These are phyloP conservation scores for Drosophila neoperkinsi DNA, from an alignment of 2,888 invertebrate genomes.

Conservation along the genomic window DNA sequence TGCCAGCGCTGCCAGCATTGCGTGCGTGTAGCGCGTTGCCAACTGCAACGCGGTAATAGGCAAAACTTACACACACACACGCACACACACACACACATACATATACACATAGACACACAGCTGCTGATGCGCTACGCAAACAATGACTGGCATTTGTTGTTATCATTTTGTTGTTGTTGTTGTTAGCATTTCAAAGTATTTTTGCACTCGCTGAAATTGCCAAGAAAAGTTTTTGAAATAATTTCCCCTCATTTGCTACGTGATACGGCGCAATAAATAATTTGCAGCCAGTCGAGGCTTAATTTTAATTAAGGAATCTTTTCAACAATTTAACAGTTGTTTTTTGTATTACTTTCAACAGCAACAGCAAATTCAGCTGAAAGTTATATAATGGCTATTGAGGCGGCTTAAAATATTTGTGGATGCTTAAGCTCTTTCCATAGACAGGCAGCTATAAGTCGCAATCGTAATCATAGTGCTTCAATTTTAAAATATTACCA, in stretches of 20 bases:
- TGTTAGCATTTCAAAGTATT: slow-evolving; percentile 58
- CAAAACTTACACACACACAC: slow-evolving; percentile 12
- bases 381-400: slow-evolving; percentile 23
- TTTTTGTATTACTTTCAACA: slow-evolving; percentile 46
- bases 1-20: slow-evolving; percentile 41
- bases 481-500: neutral
- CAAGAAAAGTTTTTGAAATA: slow-evolving; percentile 72
- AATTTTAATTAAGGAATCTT: slow-evolving; percentile 73
- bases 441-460: neutral
- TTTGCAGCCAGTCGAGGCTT: slow-evolving; percentile 55
- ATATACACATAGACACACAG: slow-evolving; percentile 42
- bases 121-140: slow-evolving; percentile 78
- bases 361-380: slow-evolving; percentile 1
- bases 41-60: slow-evolving; percentile 46
- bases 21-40: slow-evolving; percentile 57
- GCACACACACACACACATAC: slow-evolving; percentile 11
- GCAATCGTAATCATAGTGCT: neutral
- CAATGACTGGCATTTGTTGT: slow-evolving; percentile 79
- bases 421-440: neutral
- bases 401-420: neutral
- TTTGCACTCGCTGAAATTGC: slow-evolving; percentile 75
- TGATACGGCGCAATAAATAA: slow-evolving; percentile 53
- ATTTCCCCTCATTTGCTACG: slow-evolving; percentile 60
- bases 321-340: slow-evolving; percentile 33
- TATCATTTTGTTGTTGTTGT: slow-evolving; percentile 55